Conservation (phyloP, 2,113 vertebrate genomes). For the Oryzias woworae region DNA sequence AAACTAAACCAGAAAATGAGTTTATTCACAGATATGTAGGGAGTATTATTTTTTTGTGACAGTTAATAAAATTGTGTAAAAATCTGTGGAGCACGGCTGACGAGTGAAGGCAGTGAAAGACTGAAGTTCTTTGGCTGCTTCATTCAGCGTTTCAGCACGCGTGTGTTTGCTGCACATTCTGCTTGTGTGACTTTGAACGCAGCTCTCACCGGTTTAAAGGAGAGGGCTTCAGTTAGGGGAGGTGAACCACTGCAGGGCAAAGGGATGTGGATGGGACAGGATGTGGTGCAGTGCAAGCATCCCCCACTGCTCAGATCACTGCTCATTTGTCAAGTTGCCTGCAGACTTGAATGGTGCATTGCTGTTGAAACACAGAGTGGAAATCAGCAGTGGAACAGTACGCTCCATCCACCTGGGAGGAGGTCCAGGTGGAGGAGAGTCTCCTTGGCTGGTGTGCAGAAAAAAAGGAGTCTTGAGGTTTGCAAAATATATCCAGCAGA, state of each 20-base stretch:
- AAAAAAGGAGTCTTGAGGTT: slow-evolving; percentile 25
- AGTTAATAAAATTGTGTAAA: no score
- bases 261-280: slow-evolving; percentile 60
- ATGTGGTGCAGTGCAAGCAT: slow-evolving; percentile 76
- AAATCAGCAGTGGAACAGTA: slow-evolving; percentile 61
- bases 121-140: not conserved
- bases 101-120: no score
- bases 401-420: slow-evolving; percentile 60
- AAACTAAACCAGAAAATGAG: no score
- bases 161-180: slow-evolving; percentile 15
- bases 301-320: slow-evolving; percentile 70
- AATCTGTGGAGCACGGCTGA: no score
- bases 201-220: slow-evolving; percentile 26
- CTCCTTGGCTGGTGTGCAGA: slow-evolving; percentile 56
- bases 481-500: not conserved
- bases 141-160: not conserved
- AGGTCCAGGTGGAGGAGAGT: slow-evolving; percentile 66
- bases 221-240: slow-evolving; percentile 44
- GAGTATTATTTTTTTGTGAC: no score
- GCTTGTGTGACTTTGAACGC: slow-evolving; percentile 41
- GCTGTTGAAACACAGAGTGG: slow-evolving; percentile 74
- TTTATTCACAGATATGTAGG: no score
- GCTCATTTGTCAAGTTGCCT: slow-evolving; percentile 81
- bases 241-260: slow-evolving; percentile 67
- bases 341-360: slow-evolving; percentile 82